phyloP scores from a whole-genome alignment of 1,140 invertebrate genomes.

The Ips typographus region DNA sequence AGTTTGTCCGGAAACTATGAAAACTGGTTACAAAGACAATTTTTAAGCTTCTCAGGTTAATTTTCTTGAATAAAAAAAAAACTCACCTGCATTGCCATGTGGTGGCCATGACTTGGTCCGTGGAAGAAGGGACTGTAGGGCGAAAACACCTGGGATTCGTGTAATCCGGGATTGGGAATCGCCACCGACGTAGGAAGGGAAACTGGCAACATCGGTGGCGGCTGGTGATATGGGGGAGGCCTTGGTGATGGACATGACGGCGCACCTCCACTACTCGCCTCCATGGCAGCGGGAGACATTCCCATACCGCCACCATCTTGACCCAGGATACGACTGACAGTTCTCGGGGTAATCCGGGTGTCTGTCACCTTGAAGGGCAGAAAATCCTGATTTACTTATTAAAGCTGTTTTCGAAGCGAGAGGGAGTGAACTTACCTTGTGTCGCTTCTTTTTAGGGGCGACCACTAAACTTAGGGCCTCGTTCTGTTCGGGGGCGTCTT shows the following conservation, averaged over 20 bases:
- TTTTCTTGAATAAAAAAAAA: constrained; percentile 1
- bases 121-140: constrained; percentile 86
- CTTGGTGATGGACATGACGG: constrained; percentile 61
- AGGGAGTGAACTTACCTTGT: constrained; percentile 62
- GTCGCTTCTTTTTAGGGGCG: constrained; percentile 91
- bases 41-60: not conserved
- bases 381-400: constrained; percentile 36
- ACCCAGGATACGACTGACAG: constrained; percentile 81
- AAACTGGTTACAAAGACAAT: too few species aligned
- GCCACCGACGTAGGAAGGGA: constrained; percentile 91
- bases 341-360: constrained; percentile 89
- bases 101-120: constrained; percentile 56
- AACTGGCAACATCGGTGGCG: constrained; percentile 80
- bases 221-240: constrained; percentile 71
- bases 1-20: too few species aligned
- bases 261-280: constrained; percentile 48
- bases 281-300: constrained; percentile 58
- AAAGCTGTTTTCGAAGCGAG: constrained; percentile 5
- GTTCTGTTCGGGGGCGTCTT: constrained; percentile 84
- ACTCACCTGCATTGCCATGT: constrained; percentile 54
- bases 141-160: constrained; percentile 92
- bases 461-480: constrained; percentile 92
- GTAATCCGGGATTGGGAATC: constrained; percentile 92
- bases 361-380: constrained; percentile 71
- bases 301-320: constrained; percentile 66